Conservation (phyloP, 1,140 invertebrate genomes). For the Goniozus legneri region DNA sequence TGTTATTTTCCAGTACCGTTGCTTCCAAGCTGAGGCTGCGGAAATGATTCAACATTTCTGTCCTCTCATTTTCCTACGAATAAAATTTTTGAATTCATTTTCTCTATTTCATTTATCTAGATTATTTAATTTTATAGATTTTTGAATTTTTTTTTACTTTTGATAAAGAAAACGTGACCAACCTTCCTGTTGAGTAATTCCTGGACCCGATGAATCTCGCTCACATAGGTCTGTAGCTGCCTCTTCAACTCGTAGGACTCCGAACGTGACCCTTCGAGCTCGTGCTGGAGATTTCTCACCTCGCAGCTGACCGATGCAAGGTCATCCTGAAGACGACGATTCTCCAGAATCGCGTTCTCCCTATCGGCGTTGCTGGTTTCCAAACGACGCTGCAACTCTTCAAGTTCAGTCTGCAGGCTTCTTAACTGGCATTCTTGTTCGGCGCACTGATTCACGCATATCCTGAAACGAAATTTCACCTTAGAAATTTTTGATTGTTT, state of each 20-base stretch:
- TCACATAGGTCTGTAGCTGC: slow-evolving; percentile 70
- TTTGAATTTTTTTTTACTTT: too few relatives aligned
- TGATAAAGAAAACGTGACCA: slow-evolving; percentile 3
- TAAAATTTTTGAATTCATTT: not conserved
- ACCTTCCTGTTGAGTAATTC: slow-evolving; percentile 66
- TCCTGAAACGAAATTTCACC: slow-evolving; percentile 21
- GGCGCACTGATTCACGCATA: slow-evolving; percentile 38
- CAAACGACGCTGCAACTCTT: slow-evolving; percentile 57
- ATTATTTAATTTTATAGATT: too few relatives aligned
- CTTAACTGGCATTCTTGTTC: slow-evolving; percentile 40
- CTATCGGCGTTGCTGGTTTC: slow-evolving; percentile 53
- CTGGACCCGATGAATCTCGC: slow-evolving; percentile 67
- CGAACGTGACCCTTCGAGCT: slow-evolving; percentile 60
- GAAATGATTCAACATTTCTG: slow-evolving; percentile 71
- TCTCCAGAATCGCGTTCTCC: slow-evolving; percentile 59
- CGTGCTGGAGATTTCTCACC: slow-evolving; percentile 52
- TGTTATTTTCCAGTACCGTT: slow-evolving; percentile 67
- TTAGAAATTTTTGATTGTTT: not conserved
- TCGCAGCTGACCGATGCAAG: slow-evolving; percentile 56
- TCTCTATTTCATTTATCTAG: too few relatives aligned
- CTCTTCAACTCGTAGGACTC: slow-evolving; percentile 67
- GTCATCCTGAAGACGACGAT: slow-evolving; percentile 65
- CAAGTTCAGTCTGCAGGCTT: slow-evolving; percentile 56
- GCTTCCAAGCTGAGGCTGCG: slow-evolving; percentile 67
- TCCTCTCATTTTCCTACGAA: slow-evolving; percentile 64